Conservation (phyloP, 2,797 vertebrate genomes). For the Ptychobarbus kaznakovi region DNA sequence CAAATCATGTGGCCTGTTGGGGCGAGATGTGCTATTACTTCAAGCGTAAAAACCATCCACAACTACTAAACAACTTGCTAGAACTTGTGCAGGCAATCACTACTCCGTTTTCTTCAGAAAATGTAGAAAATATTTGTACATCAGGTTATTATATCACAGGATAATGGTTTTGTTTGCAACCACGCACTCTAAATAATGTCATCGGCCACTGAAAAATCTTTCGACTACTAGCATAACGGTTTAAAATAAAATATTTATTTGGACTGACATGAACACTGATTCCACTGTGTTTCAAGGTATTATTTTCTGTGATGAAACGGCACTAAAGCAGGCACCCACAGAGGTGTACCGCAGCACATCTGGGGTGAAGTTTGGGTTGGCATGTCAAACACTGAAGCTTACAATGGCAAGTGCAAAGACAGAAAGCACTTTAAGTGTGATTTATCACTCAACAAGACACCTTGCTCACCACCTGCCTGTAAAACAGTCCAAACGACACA, state of each 20-base stretch:
- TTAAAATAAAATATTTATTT: not conserved
- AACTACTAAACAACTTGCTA: not conserved
- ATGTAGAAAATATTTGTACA: not conserved
- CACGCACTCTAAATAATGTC: not conserved
- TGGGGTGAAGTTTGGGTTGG: not conserved
- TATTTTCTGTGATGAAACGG: not conserved
- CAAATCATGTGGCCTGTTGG: not conserved
- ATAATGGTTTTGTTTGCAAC: no score
- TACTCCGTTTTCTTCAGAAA: not conserved
- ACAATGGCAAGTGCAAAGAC: not conserved
- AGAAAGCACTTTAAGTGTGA: not conserved
- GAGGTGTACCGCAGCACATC: conserved; percentile 12
- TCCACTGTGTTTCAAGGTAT: not conserved
- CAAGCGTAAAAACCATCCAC: not conserved
- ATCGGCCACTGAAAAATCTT: not conserved
- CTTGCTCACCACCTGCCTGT: not conserved
- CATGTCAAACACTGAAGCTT: not conserved
- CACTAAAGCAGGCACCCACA: not conserved
- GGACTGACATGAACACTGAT: not conserved
- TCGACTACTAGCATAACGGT: not conserved
- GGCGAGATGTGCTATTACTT: not conserved
- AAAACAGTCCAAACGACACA: not conserved
- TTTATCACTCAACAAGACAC: not conserved
- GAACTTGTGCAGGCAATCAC: not conserved
- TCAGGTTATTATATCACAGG: not conserved